Percentiles rank a stretch among this genome's conserved stretches.
These are phyloP conservation scores for Drosophila lutescens DNA, from an alignment of 2,888 invertebrate genomes.

Conservation along the genomic window DNA sequence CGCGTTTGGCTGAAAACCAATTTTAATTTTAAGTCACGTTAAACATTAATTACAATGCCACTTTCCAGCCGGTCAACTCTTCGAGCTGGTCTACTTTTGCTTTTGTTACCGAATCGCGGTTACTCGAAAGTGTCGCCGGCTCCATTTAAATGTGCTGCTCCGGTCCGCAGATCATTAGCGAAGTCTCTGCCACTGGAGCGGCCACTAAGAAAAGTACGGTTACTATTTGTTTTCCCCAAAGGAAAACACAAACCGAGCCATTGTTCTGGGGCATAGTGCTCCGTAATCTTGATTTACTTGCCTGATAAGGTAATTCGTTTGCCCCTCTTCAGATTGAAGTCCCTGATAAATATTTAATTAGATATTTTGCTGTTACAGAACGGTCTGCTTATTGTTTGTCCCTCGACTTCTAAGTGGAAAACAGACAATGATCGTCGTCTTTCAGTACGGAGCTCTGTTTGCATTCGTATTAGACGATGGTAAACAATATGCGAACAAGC, in stretches of 20 bases:
- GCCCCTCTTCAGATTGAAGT: slow-evolving; percentile 58
- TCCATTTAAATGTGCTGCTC: slow-evolving; percentile 50
- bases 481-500: slow-evolving; percentile 17
- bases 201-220: slow-evolving; percentile 31
- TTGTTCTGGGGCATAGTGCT: slow-evolving; percentile 51
- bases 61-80: slow-evolving; percentile 52
- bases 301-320: slow-evolving; percentile 58
- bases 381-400: slow-evolving; percentile 39
- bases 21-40: slow-evolving; percentile 65
- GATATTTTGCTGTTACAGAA: slow-evolving; percentile 50
- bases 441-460: slow-evolving; percentile 31
- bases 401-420: slow-evolving; percentile 20
- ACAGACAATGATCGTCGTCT: slow-evolving; percentile 25
- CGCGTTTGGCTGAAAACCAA: slow-evolving; percentile 33
- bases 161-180: slow-evolving; percentile 28
- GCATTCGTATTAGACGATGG: slow-evolving; percentile 36
- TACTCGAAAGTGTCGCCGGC: slow-evolving; percentile 58
- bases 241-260: slow-evolving; percentile 48
- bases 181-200: slow-evolving; percentile 47
- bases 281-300: slow-evolving; percentile 53
- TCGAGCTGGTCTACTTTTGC: slow-evolving; percentile 52
- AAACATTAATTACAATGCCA: slow-evolving; percentile 63
- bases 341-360: slow-evolving; percentile 74
- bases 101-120: slow-evolving; percentile 55
- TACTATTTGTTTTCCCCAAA: slow-evolving; percentile 39